Conservation (phyloP, 2,113 vertebrate genomes). For the Cygnus atratus region DNA sequence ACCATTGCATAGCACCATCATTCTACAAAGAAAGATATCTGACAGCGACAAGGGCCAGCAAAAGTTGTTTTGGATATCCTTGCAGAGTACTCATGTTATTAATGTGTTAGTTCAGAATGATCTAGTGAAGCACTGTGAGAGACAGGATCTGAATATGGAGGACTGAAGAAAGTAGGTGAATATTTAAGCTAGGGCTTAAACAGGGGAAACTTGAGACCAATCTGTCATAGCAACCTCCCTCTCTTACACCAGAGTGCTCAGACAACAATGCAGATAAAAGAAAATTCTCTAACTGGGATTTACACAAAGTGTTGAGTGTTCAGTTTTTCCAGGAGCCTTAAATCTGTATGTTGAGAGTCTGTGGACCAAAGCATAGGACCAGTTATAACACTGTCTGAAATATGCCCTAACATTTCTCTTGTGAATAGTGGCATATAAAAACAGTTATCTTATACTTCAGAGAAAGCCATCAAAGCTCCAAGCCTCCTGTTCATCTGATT, state of each 20-base stretch:
- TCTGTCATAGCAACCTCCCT: not conserved
- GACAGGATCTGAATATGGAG: not conserved
- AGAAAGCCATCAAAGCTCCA: not conserved
- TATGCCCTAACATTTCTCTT: not conserved
- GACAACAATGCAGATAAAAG: not conserved
- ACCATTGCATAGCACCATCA: not conserved
- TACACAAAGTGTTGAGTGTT: not conserved
- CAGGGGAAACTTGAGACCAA: not conserved
- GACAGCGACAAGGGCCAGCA: not conserved
- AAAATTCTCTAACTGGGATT: not conserved
- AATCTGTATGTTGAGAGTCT: not conserved
- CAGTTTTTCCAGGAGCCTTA: not conserved
- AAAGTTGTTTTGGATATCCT: not conserved
- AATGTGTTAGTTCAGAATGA: not conserved
- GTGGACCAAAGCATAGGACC: not conserved
- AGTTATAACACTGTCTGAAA: not conserved
- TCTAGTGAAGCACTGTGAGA: not conserved
- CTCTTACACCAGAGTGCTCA: not conserved
- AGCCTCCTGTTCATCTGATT: not conserved
- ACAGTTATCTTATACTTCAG: fast-evolving
- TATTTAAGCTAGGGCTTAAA: not conserved
- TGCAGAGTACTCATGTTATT: not conserved
- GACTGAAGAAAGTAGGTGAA: not conserved
- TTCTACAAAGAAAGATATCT: not conserved
- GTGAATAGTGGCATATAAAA: not conserved